Percentiles rank a stretch among this genome's conserved stretches.
Conservation (phyloP, 2,888 invertebrate genomes). For the Sinohyriopsis cumingii region DNA sequence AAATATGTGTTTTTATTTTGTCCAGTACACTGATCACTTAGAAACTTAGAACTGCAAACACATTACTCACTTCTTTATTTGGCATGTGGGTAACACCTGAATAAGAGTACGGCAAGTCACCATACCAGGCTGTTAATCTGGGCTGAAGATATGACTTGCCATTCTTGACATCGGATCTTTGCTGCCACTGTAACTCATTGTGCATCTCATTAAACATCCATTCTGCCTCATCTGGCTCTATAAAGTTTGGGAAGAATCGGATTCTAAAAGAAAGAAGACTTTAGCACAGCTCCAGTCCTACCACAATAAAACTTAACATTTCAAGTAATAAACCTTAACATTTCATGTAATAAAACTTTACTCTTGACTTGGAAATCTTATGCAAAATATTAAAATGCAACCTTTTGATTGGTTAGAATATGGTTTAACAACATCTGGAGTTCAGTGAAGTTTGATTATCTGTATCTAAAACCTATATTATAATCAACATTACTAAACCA, state of each 20-base stretch:
- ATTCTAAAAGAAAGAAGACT: constrained; percentile 45
- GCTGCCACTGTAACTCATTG: constrained; percentile 66
- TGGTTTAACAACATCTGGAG: too few relatives aligned
- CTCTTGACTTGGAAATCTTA: too few relatives aligned
- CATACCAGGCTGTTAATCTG: constrained; percentile 74
- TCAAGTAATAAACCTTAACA: background rate
- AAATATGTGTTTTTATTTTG: too few relatives aligned
- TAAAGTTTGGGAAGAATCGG: constrained; percentile 61
- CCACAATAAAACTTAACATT: constrained; percentile 1
- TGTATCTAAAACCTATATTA: too few relatives aligned
- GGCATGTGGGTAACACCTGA: constrained; percentile 67
- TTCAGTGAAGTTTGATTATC: too few relatives aligned
- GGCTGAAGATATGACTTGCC: constrained; percentile 67
- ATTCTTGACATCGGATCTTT: constrained; percentile 54
- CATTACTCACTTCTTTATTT: constrained; percentile 52
- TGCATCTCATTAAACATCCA: constrained; percentile 57
- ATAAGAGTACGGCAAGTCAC: constrained; percentile 73
- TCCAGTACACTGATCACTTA: too few relatives aligned
- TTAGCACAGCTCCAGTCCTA: background rate
- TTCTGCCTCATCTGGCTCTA: constrained; percentile 55
- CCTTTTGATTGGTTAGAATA: background rate
- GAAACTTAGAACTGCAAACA: background rate
- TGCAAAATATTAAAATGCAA: background rate
- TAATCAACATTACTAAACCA: too few relatives aligned
- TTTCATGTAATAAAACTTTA: background rate